Evolutionary conservation across 2,797 vertebrate species (phyloP).

Genomic region (Hipposideros larvatus): DNA sequence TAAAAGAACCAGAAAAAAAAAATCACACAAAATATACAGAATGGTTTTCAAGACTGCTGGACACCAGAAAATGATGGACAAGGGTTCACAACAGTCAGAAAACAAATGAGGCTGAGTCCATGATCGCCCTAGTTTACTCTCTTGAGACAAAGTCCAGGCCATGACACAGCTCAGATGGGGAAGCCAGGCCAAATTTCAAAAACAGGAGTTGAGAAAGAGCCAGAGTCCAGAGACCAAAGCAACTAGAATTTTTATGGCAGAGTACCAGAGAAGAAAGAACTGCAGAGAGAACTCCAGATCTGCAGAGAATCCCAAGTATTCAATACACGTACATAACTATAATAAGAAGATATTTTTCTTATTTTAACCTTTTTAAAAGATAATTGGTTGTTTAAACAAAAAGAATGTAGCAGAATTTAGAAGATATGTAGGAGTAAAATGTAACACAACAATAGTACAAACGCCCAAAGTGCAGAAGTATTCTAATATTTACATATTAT

Average conservation of each 20-base stretch:
- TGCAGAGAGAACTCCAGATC: not conserved
- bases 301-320: not conserved
- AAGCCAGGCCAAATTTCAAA: not conserved
- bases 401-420: not conserved
- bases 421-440: not conserved
- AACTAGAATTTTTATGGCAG: not conserved
- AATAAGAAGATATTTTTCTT: not conserved
- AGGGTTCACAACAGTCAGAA: not conserved
- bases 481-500: not conserved
- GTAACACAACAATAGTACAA: not conserved
- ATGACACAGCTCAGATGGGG: not conserved
- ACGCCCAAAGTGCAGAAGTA: not conserved
- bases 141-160: not conserved
- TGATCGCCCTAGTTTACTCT: not conserved
- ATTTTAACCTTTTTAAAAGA: not conserved
- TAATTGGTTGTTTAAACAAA: not conserved
- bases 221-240: not conserved
- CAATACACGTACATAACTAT: not conserved
- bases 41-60: slow-evolving; percentile 12
- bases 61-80: not conserved
- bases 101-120: not conserved
- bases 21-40: not conserved
- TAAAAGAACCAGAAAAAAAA: not conserved
- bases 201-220: not conserved
- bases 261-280: not conserved